Conservation (phyloP, 1,140 invertebrate genomes). For the Halictus rubicundus region DNA sequence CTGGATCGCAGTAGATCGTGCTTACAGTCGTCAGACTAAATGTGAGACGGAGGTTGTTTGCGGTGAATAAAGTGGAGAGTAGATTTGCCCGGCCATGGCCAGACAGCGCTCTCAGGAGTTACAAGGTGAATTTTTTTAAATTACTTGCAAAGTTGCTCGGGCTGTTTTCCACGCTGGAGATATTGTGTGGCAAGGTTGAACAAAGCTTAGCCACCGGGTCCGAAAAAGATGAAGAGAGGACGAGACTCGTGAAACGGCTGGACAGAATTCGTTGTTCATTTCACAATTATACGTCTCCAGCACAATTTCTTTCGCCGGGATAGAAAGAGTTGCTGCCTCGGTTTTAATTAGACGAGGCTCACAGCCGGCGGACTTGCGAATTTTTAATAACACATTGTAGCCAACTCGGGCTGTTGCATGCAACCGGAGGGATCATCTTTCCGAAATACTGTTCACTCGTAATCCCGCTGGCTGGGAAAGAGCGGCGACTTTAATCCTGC, state of each 20-base stretch:
- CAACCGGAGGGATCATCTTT: no score
- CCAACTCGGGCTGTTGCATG: no score
- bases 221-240: not conserved
- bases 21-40: no score
- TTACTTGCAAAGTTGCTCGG: not conserved
- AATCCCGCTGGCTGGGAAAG: no score
- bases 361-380: conserved; percentile 1
- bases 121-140: no score
- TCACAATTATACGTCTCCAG: not conserved
- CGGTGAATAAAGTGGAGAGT: no score
- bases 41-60: no score
- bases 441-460: no score
- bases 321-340: not conserved
- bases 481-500: no score
- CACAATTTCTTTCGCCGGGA: conserved; percentile 1
- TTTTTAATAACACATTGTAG: conserved; percentile 28
- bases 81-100: no score
- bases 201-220: not conserved
- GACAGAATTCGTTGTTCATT: conserved; percentile 23
- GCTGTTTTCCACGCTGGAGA: not conserved
- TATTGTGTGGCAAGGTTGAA: not conserved
- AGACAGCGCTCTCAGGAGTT: no score
- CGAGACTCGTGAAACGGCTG: no score
- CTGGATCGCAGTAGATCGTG: not conserved
- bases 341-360: conserved; percentile 38